Base-by-base conservation (phyloP, 2,113 vertebrate species). In the Uria lomvia region DNA sequence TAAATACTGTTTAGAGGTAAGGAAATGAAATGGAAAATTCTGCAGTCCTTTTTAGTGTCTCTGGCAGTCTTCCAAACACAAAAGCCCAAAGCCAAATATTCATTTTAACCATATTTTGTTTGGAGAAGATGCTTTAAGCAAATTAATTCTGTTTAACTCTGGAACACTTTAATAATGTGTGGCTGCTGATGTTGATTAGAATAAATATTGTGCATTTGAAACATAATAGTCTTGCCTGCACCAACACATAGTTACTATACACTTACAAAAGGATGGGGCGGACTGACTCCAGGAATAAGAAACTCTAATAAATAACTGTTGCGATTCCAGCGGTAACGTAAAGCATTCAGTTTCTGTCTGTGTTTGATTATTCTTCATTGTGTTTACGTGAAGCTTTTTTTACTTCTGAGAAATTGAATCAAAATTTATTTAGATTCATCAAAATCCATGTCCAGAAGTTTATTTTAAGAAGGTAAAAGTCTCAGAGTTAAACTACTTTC, bases 11-110 rank as follows among this genome's bases (percentile, higher is more conserved):
- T 95, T 89, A 85, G 92, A 84, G 65, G 56, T 94, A 91, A 89
- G 92, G 92, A 94, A 95, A 96, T 94, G 43, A 94, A 93, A 97
- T 88, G 87, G 88, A 95, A 94, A 96, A 96, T 83, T 86, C 79
- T 94, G 63, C 74, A 92, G 75, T 94, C 56, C 58, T 66, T 95
- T 96, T 93, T 86, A 52, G 55, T 12, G 29, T 88, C 77, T 58
- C 75, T 97, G 94, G 92, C 91, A 85, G 66, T 52, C 83, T 90
- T 93, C 88, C 94, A 96, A 89, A 86, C 75, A 55, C 49, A 92
- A 86, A 96, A 96, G 81, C 94, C 86, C 71, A 84, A 91, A 95
- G 88, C 94, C 94, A 96, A 97, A 96, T 73, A 96, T 20, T 94
- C 80, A 67, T 96, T 92, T 97, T 86, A 86, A 92, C 83, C 59